A percentile compares a stretch with the other conserved stretches of the same genome.
These are phyloP conservation scores for Agriotes lineatus DNA, from an alignment of 2,888 invertebrate genomes.

Conservation along the genomic window DNA sequence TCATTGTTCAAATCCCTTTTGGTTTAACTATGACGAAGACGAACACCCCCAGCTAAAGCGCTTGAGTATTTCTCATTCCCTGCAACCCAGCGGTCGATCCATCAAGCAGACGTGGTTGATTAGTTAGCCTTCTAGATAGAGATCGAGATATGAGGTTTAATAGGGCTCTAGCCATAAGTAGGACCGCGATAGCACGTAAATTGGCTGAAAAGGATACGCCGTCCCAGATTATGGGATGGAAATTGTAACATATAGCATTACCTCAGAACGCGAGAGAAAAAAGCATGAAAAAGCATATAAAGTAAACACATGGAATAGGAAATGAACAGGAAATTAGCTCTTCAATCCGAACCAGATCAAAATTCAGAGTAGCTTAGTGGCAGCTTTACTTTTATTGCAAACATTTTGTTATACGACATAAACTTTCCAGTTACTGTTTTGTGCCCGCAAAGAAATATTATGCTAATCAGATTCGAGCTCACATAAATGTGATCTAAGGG, in stretches of 20 bases:
- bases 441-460: no score
- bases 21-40: conserved; percentile 40
- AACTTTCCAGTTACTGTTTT: background rate
- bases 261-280: conserved; percentile 34
- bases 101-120: conserved; percentile 56
- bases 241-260: conserved; percentile 39
- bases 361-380: conserved; percentile 28
- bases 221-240: conserved; percentile 47
- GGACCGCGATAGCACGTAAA: conserved; percentile 48
- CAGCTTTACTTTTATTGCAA: conserved; percentile 23
- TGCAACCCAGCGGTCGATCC: conserved; percentile 51
- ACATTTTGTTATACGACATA: conserved; percentile 13
- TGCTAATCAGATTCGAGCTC: no score
- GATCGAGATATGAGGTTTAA: conserved; percentile 41
- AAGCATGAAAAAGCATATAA: conserved; percentile 33
- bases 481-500: no score
- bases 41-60: conserved; percentile 32
- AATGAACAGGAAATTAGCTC: conserved; percentile 41
- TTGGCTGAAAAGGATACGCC: conserved; percentile 45
- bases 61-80: conserved; percentile 36
- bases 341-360: conserved; percentile 27
- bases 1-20: conserved; percentile 36
- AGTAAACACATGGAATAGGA: conserved; percentile 32
- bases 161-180: conserved; percentile 41
- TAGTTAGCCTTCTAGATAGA: conserved; percentile 48